phyloP scores from a whole-genome alignment of 2,797 vertebrate genomes.

The Coilia nasus region DNA sequence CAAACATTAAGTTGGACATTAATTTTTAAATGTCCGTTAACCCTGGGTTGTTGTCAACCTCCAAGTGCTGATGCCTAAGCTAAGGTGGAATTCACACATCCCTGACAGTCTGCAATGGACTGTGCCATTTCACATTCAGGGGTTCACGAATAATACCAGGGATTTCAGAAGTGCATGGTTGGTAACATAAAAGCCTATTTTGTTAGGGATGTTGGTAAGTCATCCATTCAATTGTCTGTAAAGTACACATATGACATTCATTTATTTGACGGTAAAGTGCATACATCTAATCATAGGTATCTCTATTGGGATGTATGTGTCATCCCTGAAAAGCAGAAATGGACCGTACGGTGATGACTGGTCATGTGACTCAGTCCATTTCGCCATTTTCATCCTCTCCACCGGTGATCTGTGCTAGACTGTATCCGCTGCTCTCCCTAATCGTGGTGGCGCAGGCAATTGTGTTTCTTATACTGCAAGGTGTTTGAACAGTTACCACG shows the following conservation, averaged over 20 bases:
- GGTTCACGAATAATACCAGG: not conserved
- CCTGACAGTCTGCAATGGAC: constrained; percentile 56
- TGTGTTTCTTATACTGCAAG: not conserved
- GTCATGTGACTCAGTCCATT: constrained; percentile 79
- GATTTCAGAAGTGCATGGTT: not conserved
- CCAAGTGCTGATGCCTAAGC: not conserved
- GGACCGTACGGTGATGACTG: constrained; percentile 57
- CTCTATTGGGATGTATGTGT: not conserved
- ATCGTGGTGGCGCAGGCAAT: constrained; percentile 12
- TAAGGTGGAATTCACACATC: constrained; percentile 39
- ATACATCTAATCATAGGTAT: not conserved
- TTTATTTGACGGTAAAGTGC: not conserved
- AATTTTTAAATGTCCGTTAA: not conserved
- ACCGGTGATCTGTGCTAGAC: constrained; percentile 71
- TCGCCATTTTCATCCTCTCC: constrained; percentile 94
- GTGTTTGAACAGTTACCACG: not conserved
- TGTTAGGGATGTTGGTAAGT: not conserved
- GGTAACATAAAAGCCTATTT: not conserved
- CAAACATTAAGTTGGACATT: not conserved
- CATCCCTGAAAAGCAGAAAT: constrained; percentile 59
- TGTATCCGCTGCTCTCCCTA: constrained; percentile 45
- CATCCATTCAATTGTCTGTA: not conserved
- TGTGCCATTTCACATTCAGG: constrained; percentile 42
- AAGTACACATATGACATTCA: not conserved
- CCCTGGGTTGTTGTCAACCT: not conserved